phyloP scores from a whole-genome alignment of 2,797 vertebrate species.

The Brotula barbata region DNA sequence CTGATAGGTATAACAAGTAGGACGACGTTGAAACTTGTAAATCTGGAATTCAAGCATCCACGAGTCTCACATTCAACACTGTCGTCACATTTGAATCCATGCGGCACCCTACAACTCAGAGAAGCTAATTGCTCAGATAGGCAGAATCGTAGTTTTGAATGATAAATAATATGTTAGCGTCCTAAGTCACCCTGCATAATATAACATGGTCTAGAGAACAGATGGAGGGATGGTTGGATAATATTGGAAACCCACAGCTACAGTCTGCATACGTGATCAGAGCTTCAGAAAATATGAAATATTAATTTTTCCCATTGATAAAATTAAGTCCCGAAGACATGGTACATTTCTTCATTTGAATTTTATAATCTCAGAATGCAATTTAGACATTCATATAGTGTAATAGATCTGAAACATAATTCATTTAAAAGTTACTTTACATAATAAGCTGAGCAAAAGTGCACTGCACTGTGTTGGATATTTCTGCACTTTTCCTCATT shows the following conservation, averaged over 20 bases:
- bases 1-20: no score
- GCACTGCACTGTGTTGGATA: no score
- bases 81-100: neutral
- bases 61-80: no score
- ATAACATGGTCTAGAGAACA: no score
- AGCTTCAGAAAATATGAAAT: conserved; percentile 5
- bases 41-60: no score
- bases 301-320: conserved; percentile 21
- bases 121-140: conserved; percentile 15
- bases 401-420: no score
- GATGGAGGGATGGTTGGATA: no score
- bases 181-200: no score
- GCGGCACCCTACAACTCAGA: neutral
- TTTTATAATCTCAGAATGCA: conserved; percentile 1
- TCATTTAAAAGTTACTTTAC: conserved; percentile 2
- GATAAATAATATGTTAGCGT: neutral
- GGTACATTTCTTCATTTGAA: conserved; percentile 1
- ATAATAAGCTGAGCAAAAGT: conserved; percentile 2
- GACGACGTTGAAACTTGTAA: no score
- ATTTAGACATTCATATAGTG: no score
- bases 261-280: conserved; percentile 17
- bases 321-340: conserved; percentile 18
- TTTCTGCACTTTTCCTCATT: neutral
- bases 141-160: conserved; percentile 5
- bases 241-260: conserved; percentile 6